Evolutionary conservation across 2,888 invertebrate species (phyloP).

Genomic region (Ophion costatus): DNA sequence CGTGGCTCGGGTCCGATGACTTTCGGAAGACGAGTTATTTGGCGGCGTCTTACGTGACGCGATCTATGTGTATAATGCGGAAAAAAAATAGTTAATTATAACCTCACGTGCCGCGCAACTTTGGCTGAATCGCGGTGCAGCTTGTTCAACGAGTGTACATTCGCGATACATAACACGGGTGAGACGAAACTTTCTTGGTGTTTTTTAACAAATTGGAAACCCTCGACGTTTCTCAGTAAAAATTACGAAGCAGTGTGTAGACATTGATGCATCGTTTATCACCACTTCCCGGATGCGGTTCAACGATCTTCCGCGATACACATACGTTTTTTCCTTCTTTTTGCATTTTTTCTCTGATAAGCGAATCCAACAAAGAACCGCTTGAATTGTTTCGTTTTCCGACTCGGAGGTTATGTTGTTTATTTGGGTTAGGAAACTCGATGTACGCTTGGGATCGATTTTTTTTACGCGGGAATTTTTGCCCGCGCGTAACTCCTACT

Average conservation of each 20-base stretch:
- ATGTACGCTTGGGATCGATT: background rate
- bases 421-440: slow-evolving; percentile 10
- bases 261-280: slow-evolving; percentile 29
- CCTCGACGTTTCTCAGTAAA: background rate
- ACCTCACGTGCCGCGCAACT: slow-evolving; percentile 72
- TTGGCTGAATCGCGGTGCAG: slow-evolving; percentile 69
- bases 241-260: background rate
- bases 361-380: slow-evolving; percentile 10
- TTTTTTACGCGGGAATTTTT: slow-evolving; percentile 62
- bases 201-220: background rate
- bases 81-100: slow-evolving; percentile 74
- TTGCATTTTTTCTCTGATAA: slow-evolving; percentile 44
- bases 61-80: slow-evolving; percentile 57
- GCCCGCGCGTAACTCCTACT: slow-evolving; percentile 1
- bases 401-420: slow-evolving; percentile 3
- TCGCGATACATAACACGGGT: slow-evolving; percentile 15
- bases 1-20: slow-evolving; percentile 70
- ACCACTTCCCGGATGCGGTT: slow-evolving; percentile 36
- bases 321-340: slow-evolving; percentile 9
- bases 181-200: slow-evolving; percentile 39
- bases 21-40: slow-evolving; percentile 71
- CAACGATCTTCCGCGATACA: slow-evolving; percentile 27
- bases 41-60: slow-evolving; percentile 69
- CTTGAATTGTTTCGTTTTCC: background rate
- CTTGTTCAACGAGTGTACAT: slow-evolving; percentile 41